A percentile compares a stretch with the other conserved stretches of the same genome.
Evolutionary conservation across 2,888 invertebrate genomes (phyloP).

Genomic region (Macroteleia sp.): DNA sequence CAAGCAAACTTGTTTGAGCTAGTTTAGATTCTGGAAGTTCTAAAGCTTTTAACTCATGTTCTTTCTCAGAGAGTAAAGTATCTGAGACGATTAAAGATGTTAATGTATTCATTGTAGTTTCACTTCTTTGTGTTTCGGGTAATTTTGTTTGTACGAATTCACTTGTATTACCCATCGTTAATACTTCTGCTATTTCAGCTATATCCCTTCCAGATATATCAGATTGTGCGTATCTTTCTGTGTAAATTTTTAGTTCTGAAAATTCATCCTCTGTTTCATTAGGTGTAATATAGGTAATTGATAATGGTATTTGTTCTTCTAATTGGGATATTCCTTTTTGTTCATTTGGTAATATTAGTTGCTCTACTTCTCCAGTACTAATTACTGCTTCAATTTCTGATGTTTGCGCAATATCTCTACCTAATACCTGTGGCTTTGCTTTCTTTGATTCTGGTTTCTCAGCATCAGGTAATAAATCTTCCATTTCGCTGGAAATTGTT

Average conservation of each 20-base stretch:
- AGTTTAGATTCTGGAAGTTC: too few species aligned
- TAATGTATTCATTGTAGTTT: conserved; percentile 71
- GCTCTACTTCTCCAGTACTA: conserved; percentile 74
- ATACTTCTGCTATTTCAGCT: conserved; percentile 79
- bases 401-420: conserved; percentile 82
- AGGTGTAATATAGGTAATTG: conserved; percentile 68
- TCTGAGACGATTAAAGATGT: conserved; percentile 71
- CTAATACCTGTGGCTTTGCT: conserved; percentile 73
- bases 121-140: conserved; percentile 66
- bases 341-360: conserved; percentile 64
- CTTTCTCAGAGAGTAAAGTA: too few species aligned
- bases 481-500: conserved; percentile 70
- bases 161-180: conserved; percentile 68
- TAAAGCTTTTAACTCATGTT: too few species aligned
- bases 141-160: conserved; percentile 53
- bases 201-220: conserved; percentile 76
- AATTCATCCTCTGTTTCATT: conserved; percentile 70
- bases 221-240: conserved; percentile 68
- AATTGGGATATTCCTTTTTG: conserved; percentile 68
- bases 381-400: conserved; percentile 76
- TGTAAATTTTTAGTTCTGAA: conserved; percentile 48
- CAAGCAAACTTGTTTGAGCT: too few species aligned
- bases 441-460: conserved; percentile 69
- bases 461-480: conserved; percentile 62
- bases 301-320: conserved; percentile 68